Conservation (phyloP, 2,797 vertebrate genomes). For the Hypotaenidia philippensis region DNA sequence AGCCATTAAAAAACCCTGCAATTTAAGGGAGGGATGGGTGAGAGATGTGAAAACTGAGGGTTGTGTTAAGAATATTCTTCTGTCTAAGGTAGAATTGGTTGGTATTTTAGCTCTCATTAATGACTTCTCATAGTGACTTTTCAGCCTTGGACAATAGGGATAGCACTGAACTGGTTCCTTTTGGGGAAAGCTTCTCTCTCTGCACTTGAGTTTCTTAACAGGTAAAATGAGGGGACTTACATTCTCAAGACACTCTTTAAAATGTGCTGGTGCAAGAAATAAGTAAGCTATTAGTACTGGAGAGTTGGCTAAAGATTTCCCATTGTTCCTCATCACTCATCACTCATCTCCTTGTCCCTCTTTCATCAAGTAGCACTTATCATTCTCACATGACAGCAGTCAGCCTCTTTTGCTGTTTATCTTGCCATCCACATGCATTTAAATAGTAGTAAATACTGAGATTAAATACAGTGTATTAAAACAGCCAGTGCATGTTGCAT, state of each 20-base stretch:
- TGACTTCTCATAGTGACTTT: background rate
- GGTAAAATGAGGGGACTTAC: background rate
- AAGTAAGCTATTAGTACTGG: background rate
- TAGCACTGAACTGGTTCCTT: background rate
- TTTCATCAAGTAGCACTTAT: background rate
- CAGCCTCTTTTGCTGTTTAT: background rate
- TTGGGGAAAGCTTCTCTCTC: background rate
- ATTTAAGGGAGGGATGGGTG: background rate
- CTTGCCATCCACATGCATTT: background rate
- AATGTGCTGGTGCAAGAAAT: background rate
- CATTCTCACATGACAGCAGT: background rate
- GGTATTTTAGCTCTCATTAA: background rate
- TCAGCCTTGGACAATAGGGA: background rate
- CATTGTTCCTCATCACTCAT: background rate
- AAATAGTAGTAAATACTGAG: conserved; percentile 15
- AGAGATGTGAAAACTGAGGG: background rate
- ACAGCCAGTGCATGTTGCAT: background rate
- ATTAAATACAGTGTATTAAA: background rate
- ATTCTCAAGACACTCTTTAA: background rate
- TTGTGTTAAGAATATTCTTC: background rate
- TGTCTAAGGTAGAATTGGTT: background rate
- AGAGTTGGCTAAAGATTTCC: background rate
- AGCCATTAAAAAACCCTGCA: background rate
- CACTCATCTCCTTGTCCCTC: background rate
- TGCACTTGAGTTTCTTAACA: background rate